Base-by-base conservation (phyloP, 2,113 vertebrate genomes). In the Nestor notabilis region DNA sequence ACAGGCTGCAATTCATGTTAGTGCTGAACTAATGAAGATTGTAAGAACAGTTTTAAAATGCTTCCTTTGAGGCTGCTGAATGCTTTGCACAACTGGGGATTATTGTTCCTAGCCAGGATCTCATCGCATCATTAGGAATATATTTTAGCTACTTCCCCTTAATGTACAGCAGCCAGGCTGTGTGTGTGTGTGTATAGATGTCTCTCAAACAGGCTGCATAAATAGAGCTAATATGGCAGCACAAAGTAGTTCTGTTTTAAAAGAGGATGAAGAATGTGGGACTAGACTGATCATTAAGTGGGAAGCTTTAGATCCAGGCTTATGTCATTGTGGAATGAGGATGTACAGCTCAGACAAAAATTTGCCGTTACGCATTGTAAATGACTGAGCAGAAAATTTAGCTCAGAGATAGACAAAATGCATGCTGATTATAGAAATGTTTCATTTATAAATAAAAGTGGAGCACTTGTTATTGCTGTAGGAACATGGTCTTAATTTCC, bases 221-320 rank as follows among this genome's bases (percentile, higher is more conserved):
- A 85, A 88, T 74, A 81, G 50, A 78, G 3, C 41, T 64, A 86
- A 65, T 89, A 76, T 90, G 47, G 29, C 65, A 81, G 47, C 43
- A 95, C 76, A 93, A 83, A 92, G 80, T 70, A 44, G 85, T 90
- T 92, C 68, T 93, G 64, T 95, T 86, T 87, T 60, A 90, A 60
- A 92, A 89, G 43, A 75, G 16, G 8, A 15, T 2, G 5, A 88
- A 78, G 52, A 90, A 74, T 87, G 55, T 92, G 33, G 13, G 50
- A 17, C 56, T 87, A 60, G 46, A 76, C 44, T 3, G 24, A 13
- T 17, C 29, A 41, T 52, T 82, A 89, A 81, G 39, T 61, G 56
- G 20, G 25, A 87, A 79, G 33, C 33, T 94, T 87, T 92, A 47
- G 75, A 50, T 80, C 31, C 19, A 49, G 43, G 20, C 39, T 92